These are phyloP conservation scores for Rissa tridactyla DNA, from an alignment of 2,113 vertebrate species.

Conservation along the genomic window DNA sequence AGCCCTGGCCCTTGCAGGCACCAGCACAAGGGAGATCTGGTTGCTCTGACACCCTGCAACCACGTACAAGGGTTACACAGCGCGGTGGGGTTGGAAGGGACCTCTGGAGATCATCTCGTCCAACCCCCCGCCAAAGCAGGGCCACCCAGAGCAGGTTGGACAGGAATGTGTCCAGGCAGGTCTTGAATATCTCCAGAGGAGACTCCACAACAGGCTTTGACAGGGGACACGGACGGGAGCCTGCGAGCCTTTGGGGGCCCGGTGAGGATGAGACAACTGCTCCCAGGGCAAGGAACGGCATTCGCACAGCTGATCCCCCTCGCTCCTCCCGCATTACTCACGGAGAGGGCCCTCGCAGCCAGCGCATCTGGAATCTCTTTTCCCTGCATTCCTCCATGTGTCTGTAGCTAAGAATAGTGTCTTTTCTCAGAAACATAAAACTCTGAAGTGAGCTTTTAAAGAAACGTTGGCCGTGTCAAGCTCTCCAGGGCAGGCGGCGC, in stretches of 20 bases:
- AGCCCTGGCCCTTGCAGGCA: background rate
- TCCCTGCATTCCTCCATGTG: background rate
- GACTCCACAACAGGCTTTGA: background rate
- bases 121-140: background rate
- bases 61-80: no score
- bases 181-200: background rate
- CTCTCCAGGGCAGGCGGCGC: background rate
- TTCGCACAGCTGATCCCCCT: background rate
- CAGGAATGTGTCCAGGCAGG: background rate
- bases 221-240: fast-evolving
- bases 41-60: background rate
- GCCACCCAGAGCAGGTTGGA: background rate
- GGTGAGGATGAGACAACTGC: background rate
- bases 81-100: background rate
- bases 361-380: conserved; percentile 54
- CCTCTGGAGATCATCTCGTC: background rate
- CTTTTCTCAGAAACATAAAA: conserved; percentile 21
- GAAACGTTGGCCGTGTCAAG: background rate
- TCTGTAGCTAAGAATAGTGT: conserved; percentile 7
- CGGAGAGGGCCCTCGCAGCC: background rate
- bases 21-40: fast-evolving
- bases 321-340: background rate
- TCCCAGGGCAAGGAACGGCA: background rate
- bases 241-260: background rate
- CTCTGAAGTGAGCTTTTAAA: background rate